Conservation (phyloP, 2,113 vertebrate species). For the Marcusenius ussheri region DNA sequence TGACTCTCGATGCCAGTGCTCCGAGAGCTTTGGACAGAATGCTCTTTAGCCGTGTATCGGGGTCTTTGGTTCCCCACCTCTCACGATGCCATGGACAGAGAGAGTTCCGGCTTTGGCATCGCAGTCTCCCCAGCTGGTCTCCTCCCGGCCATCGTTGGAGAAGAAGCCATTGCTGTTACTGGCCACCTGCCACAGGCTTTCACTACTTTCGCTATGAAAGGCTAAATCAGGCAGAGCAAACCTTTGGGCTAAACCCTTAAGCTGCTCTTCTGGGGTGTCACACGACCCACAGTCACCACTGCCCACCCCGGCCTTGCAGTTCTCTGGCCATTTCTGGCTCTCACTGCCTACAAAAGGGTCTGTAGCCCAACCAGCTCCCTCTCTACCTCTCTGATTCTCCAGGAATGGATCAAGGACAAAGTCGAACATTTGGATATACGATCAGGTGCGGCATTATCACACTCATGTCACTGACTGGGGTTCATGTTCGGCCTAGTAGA, state of each 20-base stretch:
- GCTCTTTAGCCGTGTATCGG: background rate
- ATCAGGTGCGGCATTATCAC: background rate
- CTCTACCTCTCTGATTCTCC: background rate
- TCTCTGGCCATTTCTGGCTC: background rate
- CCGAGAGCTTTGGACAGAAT: background rate
- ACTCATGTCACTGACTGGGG: background rate
- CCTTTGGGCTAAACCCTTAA: background rate
- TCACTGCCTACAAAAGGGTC: background rate
- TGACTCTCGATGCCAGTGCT: background rate
- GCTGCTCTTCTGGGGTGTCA: background rate
- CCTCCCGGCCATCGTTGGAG: background rate
- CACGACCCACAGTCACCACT: background rate
- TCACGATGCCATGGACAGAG: background rate
- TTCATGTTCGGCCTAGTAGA: background rate
- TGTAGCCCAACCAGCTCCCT: background rate
- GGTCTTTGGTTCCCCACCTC: background rate
- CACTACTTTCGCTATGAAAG: background rate
- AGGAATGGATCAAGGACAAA: background rate
- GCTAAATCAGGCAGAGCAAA: background rate
- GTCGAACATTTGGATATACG: background rate
- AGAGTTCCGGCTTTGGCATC: background rate
- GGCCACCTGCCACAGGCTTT: background rate
- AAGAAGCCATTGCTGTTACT: background rate
- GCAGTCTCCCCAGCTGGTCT: background rate
- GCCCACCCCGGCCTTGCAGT: background rate